phyloP scores from a whole-genome alignment of 2,888 invertebrate species.

The Brachypterus glaber region DNA sequence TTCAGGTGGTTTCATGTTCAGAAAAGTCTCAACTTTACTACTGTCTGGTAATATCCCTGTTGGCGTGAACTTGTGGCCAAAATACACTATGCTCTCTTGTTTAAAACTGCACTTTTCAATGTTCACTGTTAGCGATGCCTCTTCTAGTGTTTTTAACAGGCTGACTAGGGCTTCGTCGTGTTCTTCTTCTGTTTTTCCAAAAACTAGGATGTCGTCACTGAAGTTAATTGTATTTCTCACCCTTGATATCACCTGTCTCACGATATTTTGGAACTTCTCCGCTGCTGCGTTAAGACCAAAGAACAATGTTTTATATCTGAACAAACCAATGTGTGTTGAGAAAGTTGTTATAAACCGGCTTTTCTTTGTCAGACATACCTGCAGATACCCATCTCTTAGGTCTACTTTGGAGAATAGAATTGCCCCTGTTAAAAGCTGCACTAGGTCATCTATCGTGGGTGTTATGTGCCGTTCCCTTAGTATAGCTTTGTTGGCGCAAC shows the following conservation, averaged over 20 bases:
- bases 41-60: conserved; percentile 26
- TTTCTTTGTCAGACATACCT: conserved; percentile 27
- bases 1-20: conserved; percentile 4
- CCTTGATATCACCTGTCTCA: conserved; percentile 29
- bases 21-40: conserved; percentile 23
- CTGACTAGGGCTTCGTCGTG: conserved; percentile 26
- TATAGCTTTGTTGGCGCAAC: not conserved
- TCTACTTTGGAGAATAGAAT: conserved; percentile 11
- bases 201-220: conserved; percentile 34
- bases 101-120: conserved; percentile 28
- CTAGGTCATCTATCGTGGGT: conserved; percentile 16
- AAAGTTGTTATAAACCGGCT: conserved; percentile 32
- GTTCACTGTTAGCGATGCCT: conserved; percentile 24
- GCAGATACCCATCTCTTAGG: conserved; percentile 30
- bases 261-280: conserved; percentile 36
- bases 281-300: conserved; percentile 36
- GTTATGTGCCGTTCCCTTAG: conserved; percentile 12
- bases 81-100: conserved; percentile 22
- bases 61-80: conserved; percentile 25
- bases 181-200: conserved; percentile 23
- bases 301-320: conserved; percentile 31
- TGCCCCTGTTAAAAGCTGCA: conserved; percentile 13
- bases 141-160: conserved; percentile 23
- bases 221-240: conserved; percentile 31
- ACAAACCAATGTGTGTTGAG: conserved; percentile 30